phyloP scores from a whole-genome alignment of 2,888 invertebrate species.

The Mesodorylaimus sp. region DNA sequence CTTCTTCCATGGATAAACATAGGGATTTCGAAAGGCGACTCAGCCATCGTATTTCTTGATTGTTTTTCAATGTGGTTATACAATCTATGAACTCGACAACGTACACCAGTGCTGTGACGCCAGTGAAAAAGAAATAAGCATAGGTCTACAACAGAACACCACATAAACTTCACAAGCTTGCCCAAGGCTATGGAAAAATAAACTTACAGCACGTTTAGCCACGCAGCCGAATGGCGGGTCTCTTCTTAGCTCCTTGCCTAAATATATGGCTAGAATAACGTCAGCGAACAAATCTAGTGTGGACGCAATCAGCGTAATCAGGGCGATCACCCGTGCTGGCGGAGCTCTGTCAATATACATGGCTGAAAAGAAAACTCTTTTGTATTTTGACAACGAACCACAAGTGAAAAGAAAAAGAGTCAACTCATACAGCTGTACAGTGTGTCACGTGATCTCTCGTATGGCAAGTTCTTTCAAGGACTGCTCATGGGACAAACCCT shows the following conservation, averaged over 20 bases:
- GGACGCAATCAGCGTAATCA: constrained; percentile 24
- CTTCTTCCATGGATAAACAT: constrained; percentile 21
- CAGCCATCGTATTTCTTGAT: constrained; percentile 1
- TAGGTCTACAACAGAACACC: no score
- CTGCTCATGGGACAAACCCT: no score
- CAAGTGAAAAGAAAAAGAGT: no score
- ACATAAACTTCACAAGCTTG: constrained; percentile 12
- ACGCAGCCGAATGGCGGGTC: neutral
- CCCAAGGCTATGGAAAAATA: neutral
- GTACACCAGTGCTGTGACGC: constrained; percentile 22
- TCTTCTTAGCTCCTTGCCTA: neutral
- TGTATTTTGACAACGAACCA: no score
- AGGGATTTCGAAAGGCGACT: neutral
- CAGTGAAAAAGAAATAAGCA: constrained; percentile 28
- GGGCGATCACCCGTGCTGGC: constrained; percentile 24
- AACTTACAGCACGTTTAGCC: neutral
- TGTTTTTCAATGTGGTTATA: constrained; percentile 3
- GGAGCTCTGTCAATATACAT: constrained; percentile 25
- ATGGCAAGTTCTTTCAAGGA: no score
- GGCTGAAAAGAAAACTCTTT: neutral
- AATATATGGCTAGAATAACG: constrained; percentile 12
- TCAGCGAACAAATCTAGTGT: constrained; percentile 28
- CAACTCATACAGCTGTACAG: no score
- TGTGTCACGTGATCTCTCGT: no score
- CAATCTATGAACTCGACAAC: constrained; percentile 15